Base-by-base conservation (phyloP, 2,888 invertebrate genomes). In the Phaonia tiefii region DNA sequence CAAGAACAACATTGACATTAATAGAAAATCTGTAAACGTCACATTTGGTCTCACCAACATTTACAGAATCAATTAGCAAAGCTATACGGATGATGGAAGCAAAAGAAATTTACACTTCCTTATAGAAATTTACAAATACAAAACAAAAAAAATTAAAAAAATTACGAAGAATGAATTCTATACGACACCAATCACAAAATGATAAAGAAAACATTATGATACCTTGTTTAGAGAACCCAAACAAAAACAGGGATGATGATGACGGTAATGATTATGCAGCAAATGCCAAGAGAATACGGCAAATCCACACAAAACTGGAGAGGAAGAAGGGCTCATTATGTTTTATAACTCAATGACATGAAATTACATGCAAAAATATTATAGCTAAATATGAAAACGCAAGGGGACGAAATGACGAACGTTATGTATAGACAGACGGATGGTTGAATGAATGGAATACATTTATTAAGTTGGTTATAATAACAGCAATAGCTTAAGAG, bases 271-370 rank as follows among this genome's bases (percentile, higher is more conserved):
- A 77, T 80, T 74, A 77, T 77, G 74, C 80, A 71, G 77, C 56
- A 74, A 74, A 76, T 37, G 72, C 13, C 8, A 49, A 31, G 22
- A 11, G 54, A 54, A 54, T 22, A 26, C 2, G 17, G 13, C 20
- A 5, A 60, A 46, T 56, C 51, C 10, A 67, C 56, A 44, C 10
- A 65, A 63, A 31, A 72, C n/a, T 42, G 20, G n/a, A 11, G 1
- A 26, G 1, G 46, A 15, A 37, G 42, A 31, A 20, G 56, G 39
- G 73, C 20, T 66, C 70, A 60, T 39, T 70, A 56, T 74, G 70
- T 71, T 71, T 77, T 31, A 67, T 77, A 75, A 81, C 67, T 78
- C 63, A 81, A 78, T 81, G 78, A 81, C 78, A 75, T 65, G 72
- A 67, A 78, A 78, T 75, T 72, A 78, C 70, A 78, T 65, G 78